A percentile compares a stretch with the other conserved stretches of the same genome.
phyloP scores from a whole-genome alignment of 2,113 vertebrate species.

The Uria aalge region DNA sequence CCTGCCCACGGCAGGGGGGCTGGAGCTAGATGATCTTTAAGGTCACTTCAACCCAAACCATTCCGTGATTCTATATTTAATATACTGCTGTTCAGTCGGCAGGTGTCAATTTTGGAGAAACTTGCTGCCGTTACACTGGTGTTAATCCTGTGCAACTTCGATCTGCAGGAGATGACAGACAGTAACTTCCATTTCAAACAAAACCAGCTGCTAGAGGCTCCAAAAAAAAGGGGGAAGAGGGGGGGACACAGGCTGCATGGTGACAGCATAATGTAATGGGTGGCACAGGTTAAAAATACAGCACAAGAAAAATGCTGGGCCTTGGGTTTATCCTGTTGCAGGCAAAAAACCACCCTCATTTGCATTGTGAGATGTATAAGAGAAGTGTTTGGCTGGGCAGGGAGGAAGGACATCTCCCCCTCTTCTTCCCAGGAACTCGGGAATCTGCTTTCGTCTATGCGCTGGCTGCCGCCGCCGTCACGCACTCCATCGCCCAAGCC shows the following conservation, averaged over 20 bases:
- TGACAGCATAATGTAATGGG: accelerated
- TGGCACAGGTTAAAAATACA: neutral
- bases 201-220: neutral
- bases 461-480: constrained; percentile 66
- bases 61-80: too few species aligned
- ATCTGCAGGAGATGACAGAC: neutral
- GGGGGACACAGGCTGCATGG: accelerated
- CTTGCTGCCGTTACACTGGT: neutral
- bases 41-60: too few species aligned
- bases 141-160: neutral
- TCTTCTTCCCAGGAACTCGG: constrained; percentile 67
- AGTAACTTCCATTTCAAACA: neutral
- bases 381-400: neutral
- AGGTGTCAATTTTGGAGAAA: neutral
- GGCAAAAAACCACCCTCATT: accelerated
- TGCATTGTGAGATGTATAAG: accelerated
- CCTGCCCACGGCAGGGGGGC: too few species aligned
- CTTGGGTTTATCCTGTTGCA: neutral
- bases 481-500: constrained; percentile 70
- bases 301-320: accelerated
- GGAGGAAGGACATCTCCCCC: neutral
- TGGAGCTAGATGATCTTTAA: too few species aligned
- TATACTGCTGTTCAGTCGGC: accelerated
- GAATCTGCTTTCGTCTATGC: constrained; percentile 78
- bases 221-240: neutral